Conservation (phyloP, 64 coral and sea anemone species). For the Exaiptasia diaphana region DNA sequence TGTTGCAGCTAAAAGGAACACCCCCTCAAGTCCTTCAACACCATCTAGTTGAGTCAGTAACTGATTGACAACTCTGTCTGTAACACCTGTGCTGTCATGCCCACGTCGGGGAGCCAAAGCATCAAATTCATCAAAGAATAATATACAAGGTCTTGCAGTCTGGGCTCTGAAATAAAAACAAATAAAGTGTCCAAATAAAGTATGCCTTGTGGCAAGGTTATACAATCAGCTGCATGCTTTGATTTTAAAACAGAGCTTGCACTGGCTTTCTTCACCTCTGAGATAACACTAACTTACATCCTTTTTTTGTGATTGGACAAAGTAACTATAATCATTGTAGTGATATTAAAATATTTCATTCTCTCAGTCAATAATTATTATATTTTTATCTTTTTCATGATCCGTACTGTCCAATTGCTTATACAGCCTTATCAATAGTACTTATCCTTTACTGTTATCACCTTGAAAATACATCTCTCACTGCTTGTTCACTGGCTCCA, state of each 20-base stretch:
- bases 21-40: conserved; percentile 89
- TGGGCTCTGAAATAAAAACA: conserved; percentile 66
- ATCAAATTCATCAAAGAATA: conserved; percentile 99
- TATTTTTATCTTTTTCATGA: too few species aligned
- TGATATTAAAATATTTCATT: too few species aligned
- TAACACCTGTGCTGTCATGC: conserved; percentile 95
- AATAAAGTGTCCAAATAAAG: neutral
- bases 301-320: too few species aligned
- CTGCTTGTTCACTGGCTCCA: conserved; percentile 97
- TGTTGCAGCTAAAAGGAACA: conserved; percentile 87
- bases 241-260: too few species aligned
- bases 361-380: too few species aligned
- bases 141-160: conserved; percentile 87
- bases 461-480: conserved; percentile 93
- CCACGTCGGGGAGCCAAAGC: conserved; percentile 89
- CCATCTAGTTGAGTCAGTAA: conserved; percentile 92
- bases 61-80: conserved; percentile 97
- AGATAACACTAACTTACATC: too few species aligned
- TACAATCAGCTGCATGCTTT: too few species aligned
- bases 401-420: too few species aligned
- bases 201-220: neutral
- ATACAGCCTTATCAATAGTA: too few species aligned
- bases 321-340: too few species aligned
- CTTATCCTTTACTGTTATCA: too few species aligned
- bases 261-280: too few species aligned